A percentile compares a stretch with the other conserved stretches of the same genome.
phyloP scores from a whole-genome alignment of 2,888 invertebrate genomes.

The Volucella inanis region DNA sequence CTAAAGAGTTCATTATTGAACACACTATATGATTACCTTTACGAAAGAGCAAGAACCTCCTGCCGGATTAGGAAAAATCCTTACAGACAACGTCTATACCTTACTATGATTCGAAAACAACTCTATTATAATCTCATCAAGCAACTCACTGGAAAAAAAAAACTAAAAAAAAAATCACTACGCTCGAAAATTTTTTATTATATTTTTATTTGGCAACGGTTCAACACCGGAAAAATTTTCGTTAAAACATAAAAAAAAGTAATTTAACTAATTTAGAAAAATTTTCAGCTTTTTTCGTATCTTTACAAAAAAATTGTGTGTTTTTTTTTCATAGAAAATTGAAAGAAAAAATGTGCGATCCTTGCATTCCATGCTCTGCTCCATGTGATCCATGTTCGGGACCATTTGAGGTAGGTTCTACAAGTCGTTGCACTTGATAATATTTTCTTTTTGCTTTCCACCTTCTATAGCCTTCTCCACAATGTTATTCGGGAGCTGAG shows the following conservation, averaged over 20 bases:
- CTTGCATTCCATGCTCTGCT: constrained; percentile 75
- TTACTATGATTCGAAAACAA: not conserved
- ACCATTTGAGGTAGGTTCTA: constrained; percentile 80
- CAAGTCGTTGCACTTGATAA: not conserved
- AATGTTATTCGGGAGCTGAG: constrained; percentile 80
- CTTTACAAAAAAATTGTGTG: not conserved
- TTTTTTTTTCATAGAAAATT: not conserved
- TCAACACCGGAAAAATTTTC: constrained; percentile 38
- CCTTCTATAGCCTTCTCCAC: constrained; percentile 78
- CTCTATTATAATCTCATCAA: constrained; percentile 16
- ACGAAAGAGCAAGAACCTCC: not conserved
- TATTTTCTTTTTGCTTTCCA: constrained; percentile 6
- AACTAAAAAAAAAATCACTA: not conserved
- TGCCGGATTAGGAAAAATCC: too few species aligned
- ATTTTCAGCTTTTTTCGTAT: not conserved
- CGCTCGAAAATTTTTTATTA: constrained; percentile 9
- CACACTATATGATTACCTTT: not conserved
- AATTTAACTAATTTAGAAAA: constrained; percentile 31
- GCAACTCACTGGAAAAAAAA: not conserved
- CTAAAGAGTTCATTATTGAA: constrained; percentile 8
- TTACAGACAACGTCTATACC: too few species aligned
- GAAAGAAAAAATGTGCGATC: constrained; percentile 49
- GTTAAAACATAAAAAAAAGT: constrained; percentile 31
- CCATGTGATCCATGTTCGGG: constrained; percentile 81
- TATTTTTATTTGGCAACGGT: constrained; percentile 28